A percentile compares a stretch with the other conserved stretches of the same genome.
Conservation (phyloP, 1,140 invertebrate genomes). For the Oncopeltus fasciatus region DNA sequence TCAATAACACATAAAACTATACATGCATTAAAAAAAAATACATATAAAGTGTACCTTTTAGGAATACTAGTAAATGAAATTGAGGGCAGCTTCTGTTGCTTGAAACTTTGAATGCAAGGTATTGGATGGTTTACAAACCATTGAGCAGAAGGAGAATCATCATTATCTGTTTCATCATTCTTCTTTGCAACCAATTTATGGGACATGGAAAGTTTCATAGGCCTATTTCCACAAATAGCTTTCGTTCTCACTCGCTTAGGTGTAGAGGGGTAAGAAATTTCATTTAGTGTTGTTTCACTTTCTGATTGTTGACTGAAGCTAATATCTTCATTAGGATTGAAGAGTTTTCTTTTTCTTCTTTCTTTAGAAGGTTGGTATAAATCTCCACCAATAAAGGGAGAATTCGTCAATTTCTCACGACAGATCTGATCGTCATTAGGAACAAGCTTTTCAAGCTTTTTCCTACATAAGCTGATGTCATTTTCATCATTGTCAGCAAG, state of each 20-base stretch:
- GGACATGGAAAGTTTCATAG: background rate
- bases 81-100: background rate
- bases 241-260: background rate
- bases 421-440: no score
- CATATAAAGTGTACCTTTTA: no score
- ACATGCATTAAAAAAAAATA: no score
- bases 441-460: no score
- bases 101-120: background rate
- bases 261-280: background rate
- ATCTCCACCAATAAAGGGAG: no score
- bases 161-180: background rate
- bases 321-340: constrained; percentile 1
- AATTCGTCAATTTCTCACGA: no score
- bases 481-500: no score
- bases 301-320: background rate
- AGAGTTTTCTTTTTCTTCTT: constrained; percentile 11
- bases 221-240: background rate
- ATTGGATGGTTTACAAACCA: background rate
- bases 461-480: no score
- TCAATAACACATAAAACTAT: no score
- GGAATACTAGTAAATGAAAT: background rate
- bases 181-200: background rate
- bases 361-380: no score
- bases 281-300: background rate
- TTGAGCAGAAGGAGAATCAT: background rate